Conservation (phyloP, 1,140 invertebrate species). For the Penaeus chinensis region DNA sequence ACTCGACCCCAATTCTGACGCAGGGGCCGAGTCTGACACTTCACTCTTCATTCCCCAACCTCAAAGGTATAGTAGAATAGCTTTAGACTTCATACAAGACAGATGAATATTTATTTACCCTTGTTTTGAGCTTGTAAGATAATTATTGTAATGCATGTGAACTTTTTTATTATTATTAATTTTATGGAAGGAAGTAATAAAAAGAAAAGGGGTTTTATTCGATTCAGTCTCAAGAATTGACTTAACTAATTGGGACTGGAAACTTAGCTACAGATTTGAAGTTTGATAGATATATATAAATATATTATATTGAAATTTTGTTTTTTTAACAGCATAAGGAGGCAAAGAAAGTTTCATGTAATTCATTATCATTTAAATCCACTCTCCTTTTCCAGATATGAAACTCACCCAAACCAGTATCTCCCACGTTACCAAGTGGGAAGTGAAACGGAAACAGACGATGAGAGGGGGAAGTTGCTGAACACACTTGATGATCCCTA, state of each 20-base stretch:
- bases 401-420: conserved; percentile 86
- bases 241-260: too few relatives aligned
- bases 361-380: conserved; percentile 67
- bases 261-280: too few relatives aligned
- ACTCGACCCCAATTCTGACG: conserved; percentile 69
- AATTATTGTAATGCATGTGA: background rate
- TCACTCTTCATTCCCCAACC: conserved; percentile 69
- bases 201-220: background rate
- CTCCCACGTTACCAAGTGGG: conserved; percentile 81
- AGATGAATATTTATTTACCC: background rate
- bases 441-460: conserved; percentile 76
- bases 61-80: conserved; percentile 44
- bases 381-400: conserved; percentile 76
- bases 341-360: conserved; percentile 68
- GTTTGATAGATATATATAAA: too few relatives aligned
- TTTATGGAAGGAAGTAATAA: background rate
- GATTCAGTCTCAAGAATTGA: background rate
- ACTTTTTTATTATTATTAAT: background rate
- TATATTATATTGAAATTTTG: background rate
- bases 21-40: conserved; percentile 76
- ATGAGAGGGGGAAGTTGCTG: conserved; percentile 69
- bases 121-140: too few relatives aligned
- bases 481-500: conserved; percentile 62
- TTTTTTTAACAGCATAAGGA: conserved; percentile 57
- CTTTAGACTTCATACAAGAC: conserved; percentile 9